Evolutionary conservation across 2,113 vertebrate genomes (phyloP), one percentile per base, ranked within the genome.

Genomic region (Clarias magur): DNA sequence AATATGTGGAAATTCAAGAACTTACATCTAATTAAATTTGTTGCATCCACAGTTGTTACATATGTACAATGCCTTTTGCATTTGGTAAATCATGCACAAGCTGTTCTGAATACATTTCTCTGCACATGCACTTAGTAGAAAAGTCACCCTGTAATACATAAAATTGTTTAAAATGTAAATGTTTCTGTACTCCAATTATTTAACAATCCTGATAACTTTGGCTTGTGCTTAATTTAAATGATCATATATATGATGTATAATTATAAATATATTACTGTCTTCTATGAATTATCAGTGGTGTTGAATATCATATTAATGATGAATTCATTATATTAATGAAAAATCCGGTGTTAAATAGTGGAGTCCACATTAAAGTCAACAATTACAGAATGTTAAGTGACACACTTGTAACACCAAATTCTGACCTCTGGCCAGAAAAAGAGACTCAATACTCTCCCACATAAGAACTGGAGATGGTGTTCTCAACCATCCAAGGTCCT

Each of bases 21-120:
- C 27, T 21, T 54, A 38, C 8, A 72, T 42, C 54, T 82, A 80
- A 80, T 80, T 80, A 60, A 34, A 60, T 38, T 23, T 19, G 48
- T 53, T 60, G 0, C 23, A 25, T 54, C 27, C 23, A 59, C 11
- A 3, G 23, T 76, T 34, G 48, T 76, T 78, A 53, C 34, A 79
- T 75, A 85, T n/a, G 10, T 38, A 30, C 38, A 8, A 63, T 67
- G 62, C 30, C 8, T 57, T 38, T 2, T 57, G 48, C 48, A 53
- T 81, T 68, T 70, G 79, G 85, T 83, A 79, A 82, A 62, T 85
- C 78, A 87, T 67, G 25, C 82, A 80, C 38, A 84, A 59, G n/a
- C 75, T 48, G 48, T 72, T 34, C 56, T 87, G 67, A 4, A 34
- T 87, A 79, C 60, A 75, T 89, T 82, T 85, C 68, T 81, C 16